Conservation (phyloP, 35 echinoderm and acorn worm species). For the Patiria miniata region DNA sequence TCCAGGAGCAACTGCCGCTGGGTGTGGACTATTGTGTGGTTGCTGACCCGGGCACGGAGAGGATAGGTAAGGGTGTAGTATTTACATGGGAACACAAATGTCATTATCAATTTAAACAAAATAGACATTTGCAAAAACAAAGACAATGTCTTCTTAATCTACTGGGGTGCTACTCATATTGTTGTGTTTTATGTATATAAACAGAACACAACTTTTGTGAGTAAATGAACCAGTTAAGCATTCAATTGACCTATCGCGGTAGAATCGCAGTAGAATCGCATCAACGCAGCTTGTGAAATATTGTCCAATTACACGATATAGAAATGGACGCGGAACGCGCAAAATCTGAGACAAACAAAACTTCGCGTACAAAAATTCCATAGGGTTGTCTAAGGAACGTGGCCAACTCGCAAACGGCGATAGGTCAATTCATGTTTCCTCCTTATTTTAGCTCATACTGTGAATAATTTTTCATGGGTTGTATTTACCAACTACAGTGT, state of each 20-base stretch:
- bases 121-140: background rate
- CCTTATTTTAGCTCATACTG: background rate
- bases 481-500: background rate
- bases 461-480: background rate
- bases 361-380: too few species aligned
- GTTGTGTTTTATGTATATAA: background rate
- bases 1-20: slow-evolving; percentile 70
- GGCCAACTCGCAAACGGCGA: too few species aligned
- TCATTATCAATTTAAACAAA: too few species aligned
- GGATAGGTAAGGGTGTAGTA: slow-evolving; percentile 64
- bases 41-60: slow-evolving; percentile 78
- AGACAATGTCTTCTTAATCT: background rate
- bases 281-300: too few species aligned
- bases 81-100: background rate
- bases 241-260: too few species aligned
- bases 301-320: too few species aligned
- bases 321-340: too few species aligned
- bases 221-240: too few species aligned
- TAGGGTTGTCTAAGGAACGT: too few species aligned
- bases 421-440: background rate
- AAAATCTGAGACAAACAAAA: too few species aligned
- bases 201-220: too few species aligned
- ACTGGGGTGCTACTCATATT: background rate
- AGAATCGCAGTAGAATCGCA: too few species aligned
- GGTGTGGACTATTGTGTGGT: slow-evolving; percentile 68